These are phyloP conservation scores for Anabacerthia variegaticeps DNA, from an alignment of 2,797 vertebrate species.

Conservation along the genomic window DNA sequence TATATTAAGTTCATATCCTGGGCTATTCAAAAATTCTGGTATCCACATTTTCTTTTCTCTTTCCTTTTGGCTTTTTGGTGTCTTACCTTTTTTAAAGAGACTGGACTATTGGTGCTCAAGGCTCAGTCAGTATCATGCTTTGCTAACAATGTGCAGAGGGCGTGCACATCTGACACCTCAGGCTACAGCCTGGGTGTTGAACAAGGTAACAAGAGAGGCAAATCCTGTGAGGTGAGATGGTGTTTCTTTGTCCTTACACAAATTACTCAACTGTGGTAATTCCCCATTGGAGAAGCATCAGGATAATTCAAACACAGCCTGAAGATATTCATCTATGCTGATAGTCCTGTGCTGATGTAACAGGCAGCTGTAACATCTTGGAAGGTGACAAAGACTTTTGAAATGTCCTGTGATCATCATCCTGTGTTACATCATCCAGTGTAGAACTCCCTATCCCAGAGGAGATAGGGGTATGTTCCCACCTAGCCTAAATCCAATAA, in stretches of 20 bases:
- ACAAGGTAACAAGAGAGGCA: not conserved
- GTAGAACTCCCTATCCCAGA: not conserved
- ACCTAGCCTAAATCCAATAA: not conserved
- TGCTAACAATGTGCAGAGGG: not conserved
- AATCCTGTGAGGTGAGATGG: not conserved
- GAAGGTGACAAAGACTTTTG: not conserved
- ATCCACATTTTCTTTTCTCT: not conserved
- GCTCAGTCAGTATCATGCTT: not conserved
- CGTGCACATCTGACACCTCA: not conserved
- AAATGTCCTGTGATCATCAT: not conserved
- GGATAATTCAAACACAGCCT: not conserved
- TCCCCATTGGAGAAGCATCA: not conserved
- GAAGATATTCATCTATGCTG: not conserved
- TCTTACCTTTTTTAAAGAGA: not conserved
- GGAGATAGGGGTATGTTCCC: too few relatives aligned
- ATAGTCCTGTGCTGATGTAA: not conserved
- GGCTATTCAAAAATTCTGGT: not conserved
- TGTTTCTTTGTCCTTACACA: not conserved
- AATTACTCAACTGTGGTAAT: not conserved
- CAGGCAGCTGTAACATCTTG: not conserved
- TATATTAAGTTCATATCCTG: too few relatives aligned
- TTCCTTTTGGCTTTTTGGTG: not conserved
- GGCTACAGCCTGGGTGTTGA: not conserved
- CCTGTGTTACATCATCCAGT: not conserved
- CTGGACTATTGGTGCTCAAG: not conserved